Evolutionary conservation across 2,113 vertebrate genomes (phyloP).

Genomic region (Rana temporaria): DNA sequence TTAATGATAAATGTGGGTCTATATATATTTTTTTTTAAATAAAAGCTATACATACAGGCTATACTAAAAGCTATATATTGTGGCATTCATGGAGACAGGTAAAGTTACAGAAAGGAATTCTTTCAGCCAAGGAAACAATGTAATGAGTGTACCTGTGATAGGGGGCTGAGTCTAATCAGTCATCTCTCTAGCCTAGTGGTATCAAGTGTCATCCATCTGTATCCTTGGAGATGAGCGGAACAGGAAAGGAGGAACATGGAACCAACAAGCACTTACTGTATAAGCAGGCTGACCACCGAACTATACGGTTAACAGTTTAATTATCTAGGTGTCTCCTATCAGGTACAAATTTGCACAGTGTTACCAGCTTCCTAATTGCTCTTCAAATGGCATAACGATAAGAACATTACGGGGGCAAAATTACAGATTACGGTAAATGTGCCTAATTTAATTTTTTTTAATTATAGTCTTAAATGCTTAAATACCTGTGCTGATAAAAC

Average conservation of each 20-base stretch:
- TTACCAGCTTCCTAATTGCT: slow-evolving; percentile 67
- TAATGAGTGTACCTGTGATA: slow-evolving; percentile 74
- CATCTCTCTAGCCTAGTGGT: slow-evolving; percentile 68
- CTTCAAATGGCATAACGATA: slow-evolving; percentile 71
- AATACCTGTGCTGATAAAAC: slow-evolving; percentile 76
- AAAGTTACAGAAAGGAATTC: too few species aligned
- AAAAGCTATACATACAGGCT: too few species aligned
- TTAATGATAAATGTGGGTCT: too few species aligned
- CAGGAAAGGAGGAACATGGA: slow-evolving; percentile 68
- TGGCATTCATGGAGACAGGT: too few species aligned
- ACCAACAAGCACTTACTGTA: slow-evolving; percentile 71
- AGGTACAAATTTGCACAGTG: slow-evolving; percentile 70
- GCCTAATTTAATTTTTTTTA: slow-evolving; percentile 80
- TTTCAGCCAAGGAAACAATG: slow-evolving; percentile 51
- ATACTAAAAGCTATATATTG: too few species aligned
- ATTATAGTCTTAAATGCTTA: slow-evolving; percentile 81
- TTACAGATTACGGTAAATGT: slow-evolving; percentile 69
- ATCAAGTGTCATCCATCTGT: slow-evolving; percentile 77
- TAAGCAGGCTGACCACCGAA: slow-evolving; percentile 74
- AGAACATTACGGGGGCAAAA: slow-evolving; percentile 66
- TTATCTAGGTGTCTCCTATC: slow-evolving; percentile 76
- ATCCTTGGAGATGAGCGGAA: slow-evolving; percentile 72
- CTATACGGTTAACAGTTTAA: slow-evolving; percentile 80
- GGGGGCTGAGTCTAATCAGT: slow-evolving; percentile 74
- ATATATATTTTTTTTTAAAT: too few species aligned